phyloP scores from a whole-genome alignment of 2,113 vertebrate genomes.

The Copsychus sechellarum region DNA sequence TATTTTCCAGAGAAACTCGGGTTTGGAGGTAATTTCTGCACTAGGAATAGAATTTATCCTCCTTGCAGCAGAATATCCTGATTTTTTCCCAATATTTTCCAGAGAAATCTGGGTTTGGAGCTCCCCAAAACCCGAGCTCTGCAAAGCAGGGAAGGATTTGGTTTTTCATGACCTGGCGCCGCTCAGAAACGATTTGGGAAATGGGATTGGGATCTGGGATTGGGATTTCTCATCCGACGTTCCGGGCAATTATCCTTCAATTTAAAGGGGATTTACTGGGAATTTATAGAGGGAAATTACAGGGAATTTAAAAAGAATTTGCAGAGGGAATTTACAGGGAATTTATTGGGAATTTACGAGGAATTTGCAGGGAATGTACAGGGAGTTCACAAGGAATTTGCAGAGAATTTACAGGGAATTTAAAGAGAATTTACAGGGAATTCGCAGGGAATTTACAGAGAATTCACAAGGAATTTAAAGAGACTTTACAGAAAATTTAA shows the following conservation, averaged over 20 bases:
- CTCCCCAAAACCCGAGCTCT: rapidly evolving
- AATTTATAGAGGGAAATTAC: no score
- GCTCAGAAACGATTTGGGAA: background rate
- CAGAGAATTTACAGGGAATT: rapidly evolving
- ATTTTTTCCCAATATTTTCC: background rate
- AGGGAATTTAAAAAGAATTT: no score
- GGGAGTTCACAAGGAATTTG: no score
- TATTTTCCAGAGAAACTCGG: background rate
- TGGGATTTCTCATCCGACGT: background rate
- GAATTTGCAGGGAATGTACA: rapidly evolving
- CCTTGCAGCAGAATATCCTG: background rate
- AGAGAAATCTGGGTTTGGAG: background rate
- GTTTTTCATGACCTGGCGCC: background rate
- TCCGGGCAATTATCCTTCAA: background rate
- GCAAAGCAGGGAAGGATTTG: background rate
- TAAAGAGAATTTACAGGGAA: no score
- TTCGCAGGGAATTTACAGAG: no score
- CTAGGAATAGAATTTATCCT: no score
- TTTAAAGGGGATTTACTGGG: background rate
- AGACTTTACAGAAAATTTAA: no score
- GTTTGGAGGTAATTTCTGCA: no score
- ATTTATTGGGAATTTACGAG: background rate
- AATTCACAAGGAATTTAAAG: no score
- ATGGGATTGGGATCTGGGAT: background rate
- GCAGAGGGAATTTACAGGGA: background rate